These are phyloP conservation scores for Brachionichthys hirsutus DNA, from an alignment of 2,113 vertebrate genomes.

Conservation along the genomic window DNA sequence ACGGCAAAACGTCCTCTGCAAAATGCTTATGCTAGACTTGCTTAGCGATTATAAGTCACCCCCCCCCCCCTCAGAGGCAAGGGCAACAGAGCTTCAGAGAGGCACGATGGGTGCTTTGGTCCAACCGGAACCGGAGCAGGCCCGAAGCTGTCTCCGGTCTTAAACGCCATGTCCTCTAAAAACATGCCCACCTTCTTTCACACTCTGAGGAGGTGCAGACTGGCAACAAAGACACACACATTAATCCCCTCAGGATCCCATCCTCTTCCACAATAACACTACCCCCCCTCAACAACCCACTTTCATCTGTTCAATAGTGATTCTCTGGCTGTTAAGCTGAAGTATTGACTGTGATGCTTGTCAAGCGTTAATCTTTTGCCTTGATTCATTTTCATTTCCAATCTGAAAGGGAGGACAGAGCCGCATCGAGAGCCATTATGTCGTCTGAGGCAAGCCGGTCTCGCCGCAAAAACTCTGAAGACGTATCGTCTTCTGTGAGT, in stretches of 20 bases:
- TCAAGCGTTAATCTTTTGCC: conserved; percentile 73
- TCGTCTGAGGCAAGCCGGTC: conserved; percentile 44
- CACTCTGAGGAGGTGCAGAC: conserved; percentile 15
- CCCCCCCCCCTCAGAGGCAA: conserved; percentile 27
- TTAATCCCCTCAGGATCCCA: conserved; percentile 27
- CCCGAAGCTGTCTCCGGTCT: conserved; percentile 19
- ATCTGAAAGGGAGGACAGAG: conserved; percentile 47
- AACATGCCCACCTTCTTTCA: conserved; percentile 17
- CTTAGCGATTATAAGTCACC: conserved; percentile 62
- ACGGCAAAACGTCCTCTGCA: conserved; percentile 52
- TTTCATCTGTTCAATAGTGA: conserved; percentile 69
- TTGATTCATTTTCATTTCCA: conserved; percentile 75
- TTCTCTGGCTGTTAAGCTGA: conserved; percentile 75
- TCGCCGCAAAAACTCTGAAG: conserved; percentile 49
- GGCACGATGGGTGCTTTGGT: conserved; percentile 15
- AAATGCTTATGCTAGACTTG: conserved; percentile 68
- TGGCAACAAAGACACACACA: conserved; percentile 5
- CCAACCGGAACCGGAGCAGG: conserved; percentile 35
- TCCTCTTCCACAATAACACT: conserved; percentile 52
- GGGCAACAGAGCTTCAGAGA: conserved; percentile 26
- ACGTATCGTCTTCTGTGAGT: conserved; percentile 59
- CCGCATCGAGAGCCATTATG: conserved; percentile 51
- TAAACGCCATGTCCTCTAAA: conserved; percentile 27
- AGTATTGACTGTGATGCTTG: conserved; percentile 67
- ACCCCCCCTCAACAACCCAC: conserved; percentile 58